Base-by-base conservation (phyloP, 2,888 invertebrate genomes). In the Thysanoteuthis rhombus region DNA sequence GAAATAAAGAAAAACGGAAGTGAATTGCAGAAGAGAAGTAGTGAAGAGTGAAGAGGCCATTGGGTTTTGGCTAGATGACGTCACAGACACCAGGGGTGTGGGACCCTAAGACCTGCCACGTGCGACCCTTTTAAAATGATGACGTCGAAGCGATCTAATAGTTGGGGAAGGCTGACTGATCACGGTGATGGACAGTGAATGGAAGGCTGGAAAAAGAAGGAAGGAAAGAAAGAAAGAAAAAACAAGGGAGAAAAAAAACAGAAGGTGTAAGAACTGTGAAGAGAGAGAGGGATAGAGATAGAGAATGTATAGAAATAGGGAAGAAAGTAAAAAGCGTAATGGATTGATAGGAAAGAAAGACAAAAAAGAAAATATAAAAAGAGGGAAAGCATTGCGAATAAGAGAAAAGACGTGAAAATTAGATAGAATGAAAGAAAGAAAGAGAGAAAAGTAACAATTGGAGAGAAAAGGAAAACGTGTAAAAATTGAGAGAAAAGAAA, bases 101-200 rank as follows among this genome's bases (percentile, higher is more conserved):
- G 32, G 75, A 75, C 75, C 75, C 75, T 75, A n/a, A 75, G 75
- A 75, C 75, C 75, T 75, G 75, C 75, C 75, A 75, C 75, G 75
- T 75, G 75, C 75, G 75, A 75, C 75, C 75, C 75, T 75, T 75
- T 75, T 75, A 75, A 75, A n/a, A 75, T 75, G 75, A 75, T 75
- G 75, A 75, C 75, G 75, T 75, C 75, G 75, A 75, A n/a, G 75
- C 75, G 75, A 75, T 75, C 75, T 75, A 75, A 75, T 75, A 75
- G 75, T 75, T 2, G n/a, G n/a, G 32, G n/a, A n/a, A 75, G n/a
- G 75, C 75, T 75, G n/a, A 75, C 75, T 75, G 75, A 75, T 75
- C 75, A 75, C 75, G 75, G 32, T 75, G n/a, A 75, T 75, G 75
- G n/a, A 75, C n/a, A 6, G n/a, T n/a, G n/a, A 75, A 75, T n/a